phyloP scores from a whole-genome alignment of 2,888 invertebrate genomes.

The Ochropleura leucogaster region DNA sequence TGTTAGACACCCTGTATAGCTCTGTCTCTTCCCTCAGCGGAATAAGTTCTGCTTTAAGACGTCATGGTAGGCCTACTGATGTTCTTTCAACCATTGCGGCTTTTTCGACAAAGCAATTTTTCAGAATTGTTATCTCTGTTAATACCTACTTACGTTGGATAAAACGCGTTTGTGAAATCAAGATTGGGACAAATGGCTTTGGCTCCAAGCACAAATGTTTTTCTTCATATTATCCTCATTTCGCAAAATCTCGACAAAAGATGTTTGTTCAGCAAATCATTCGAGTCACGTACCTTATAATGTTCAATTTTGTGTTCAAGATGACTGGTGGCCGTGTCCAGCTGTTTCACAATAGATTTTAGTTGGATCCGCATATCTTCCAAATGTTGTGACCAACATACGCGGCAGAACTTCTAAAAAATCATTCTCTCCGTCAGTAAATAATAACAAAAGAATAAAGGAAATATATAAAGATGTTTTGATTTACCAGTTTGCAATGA shows the following conservation, averaged over 20 bases:
- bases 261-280: slow-evolving; percentile 35
- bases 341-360: slow-evolving; percentile 88
- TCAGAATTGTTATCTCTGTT: background rate
- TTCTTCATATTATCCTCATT: slow-evolving; percentile 38
- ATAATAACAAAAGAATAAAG: slow-evolving; percentile 13
- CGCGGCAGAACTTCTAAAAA: slow-evolving; percentile 90
- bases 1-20: too few species aligned
- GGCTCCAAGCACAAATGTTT: background rate
- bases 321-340: slow-evolving; percentile 87
- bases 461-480: background rate
- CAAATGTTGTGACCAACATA: slow-evolving; percentile 91
- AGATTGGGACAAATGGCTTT: background rate
- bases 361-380: slow-evolving; percentile 91
- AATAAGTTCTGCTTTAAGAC: too few species aligned
- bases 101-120: background rate
- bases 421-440: slow-evolving; percentile 6
- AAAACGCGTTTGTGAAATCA: slow-evolving; percentile 9
- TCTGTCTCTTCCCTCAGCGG: too few species aligned
- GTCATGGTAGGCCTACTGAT: background rate
- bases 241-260: slow-evolving; percentile 33
- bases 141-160: background rate
- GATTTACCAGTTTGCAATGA: slow-evolving; percentile 91
- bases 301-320: slow-evolving; percentile 90
- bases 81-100: background rate
- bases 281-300: slow-evolving; percentile 84